Evolutionary conservation across 2,113 vertebrate species (phyloP), one percentile per base, ranked within the genome.

Genomic region (Myiozetetes cayanensis): DNA sequence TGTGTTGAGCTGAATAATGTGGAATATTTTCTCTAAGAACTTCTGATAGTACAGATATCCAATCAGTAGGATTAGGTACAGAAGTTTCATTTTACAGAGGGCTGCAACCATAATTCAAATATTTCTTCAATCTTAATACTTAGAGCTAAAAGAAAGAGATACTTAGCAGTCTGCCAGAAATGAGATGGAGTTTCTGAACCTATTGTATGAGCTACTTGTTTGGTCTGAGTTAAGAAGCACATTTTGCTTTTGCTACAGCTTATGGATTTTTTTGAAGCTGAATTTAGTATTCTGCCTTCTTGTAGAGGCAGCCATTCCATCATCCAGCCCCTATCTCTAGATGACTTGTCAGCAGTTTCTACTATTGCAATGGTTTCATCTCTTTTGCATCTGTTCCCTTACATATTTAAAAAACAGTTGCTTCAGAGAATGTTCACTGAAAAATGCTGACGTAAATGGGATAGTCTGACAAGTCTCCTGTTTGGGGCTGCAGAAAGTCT

Each of bases 271-370:
- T 84, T 90, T 35, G 2, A 74, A 73, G 50, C 50, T 84, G 41
- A 86, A 78, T 94, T 86, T 67, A 89, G 33, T 86, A 4, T 83
- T 86, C 55, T 88, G 35, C 35, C 27, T n/a, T 81, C 56, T 66
- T 67, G 43, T 84, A 81, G 61, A 90, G 43, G 72, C 76, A 84
- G 68, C 76, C 84, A 18, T 74, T 93, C 67, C 19, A 39, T 86
- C 85, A 81, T 30, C n/a, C 3, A 3, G 30, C 6, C 61, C 35
- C 21, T 59, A 0, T 35, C 35, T 71, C 39, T 59, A 14, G 55
- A n/a, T 90, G 72, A 44, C 52, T 81, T 89, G 88, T 90, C 90
- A 94, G 76, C 90, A 78, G 30, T 84, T 95, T 75, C 43, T 70
- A 0, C 68, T 66, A 0, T 43, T 86, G 72, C 61, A 86, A 39